phyloP scores from a whole-genome alignment of 2,888 invertebrate genomes.

The Drosophila villosipedis region DNA sequence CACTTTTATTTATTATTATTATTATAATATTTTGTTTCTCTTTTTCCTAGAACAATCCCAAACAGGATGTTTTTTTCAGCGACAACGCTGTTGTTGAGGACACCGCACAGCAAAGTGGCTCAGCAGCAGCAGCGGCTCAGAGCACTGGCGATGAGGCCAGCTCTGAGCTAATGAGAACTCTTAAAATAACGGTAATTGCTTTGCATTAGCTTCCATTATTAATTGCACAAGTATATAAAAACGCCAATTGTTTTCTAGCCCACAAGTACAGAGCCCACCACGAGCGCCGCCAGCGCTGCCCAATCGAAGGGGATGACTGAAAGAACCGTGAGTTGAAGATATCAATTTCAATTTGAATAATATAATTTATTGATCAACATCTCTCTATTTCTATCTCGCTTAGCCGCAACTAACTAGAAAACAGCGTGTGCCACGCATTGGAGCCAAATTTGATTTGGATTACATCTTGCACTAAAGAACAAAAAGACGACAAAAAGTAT shows the following conservation, averaged over 20 bases:
- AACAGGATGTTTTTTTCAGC: slow-evolving; percentile 5
- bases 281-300: background rate
- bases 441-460: slow-evolving; percentile 78
- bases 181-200: slow-evolving; percentile 40
- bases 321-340: slow-evolving; percentile 11
- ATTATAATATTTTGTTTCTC: background rate
- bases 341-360: background rate
- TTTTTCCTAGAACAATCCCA: background rate
- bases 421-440: slow-evolving; percentile 75
- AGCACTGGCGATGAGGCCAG: slow-evolving; percentile 24
- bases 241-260: background rate
- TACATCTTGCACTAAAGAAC: slow-evolving; percentile 50
- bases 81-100: slow-evolving; percentile 1
- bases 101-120: background rate
- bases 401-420: slow-evolving; percentile 48
- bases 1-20: background rate
- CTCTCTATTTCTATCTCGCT: background rate
- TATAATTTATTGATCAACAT: background rate
- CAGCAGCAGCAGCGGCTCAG: background rate
- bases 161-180: slow-evolving; percentile 33
- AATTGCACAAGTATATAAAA: background rate
- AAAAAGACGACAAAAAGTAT: background rate
- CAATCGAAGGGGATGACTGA: background rate
- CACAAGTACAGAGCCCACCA: background rate
- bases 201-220: background rate